These are phyloP conservation scores for Morelia viridis DNA, from an alignment of 2,797 vertebrate genomes.

Conservation along the genomic window DNA sequence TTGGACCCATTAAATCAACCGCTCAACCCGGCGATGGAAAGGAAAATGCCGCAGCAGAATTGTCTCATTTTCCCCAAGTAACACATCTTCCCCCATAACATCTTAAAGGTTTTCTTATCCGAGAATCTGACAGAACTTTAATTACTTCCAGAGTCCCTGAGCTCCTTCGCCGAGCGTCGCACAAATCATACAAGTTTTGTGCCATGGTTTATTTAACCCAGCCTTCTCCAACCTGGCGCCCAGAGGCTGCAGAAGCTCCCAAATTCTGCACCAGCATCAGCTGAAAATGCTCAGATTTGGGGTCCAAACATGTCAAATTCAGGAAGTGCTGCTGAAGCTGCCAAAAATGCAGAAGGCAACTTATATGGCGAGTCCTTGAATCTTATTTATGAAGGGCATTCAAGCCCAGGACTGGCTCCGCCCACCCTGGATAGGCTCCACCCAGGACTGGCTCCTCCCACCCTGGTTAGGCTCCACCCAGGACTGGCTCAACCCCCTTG, in stretches of 20 bases:
- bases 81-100: background rate
- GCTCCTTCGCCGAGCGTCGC: background rate
- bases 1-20: constrained; percentile 1
- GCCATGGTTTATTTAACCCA: background rate
- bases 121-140: background rate
- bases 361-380: too few species aligned
- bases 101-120: constrained; percentile 12
- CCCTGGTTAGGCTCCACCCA: too few species aligned
- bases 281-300: background rate
- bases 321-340: background rate
- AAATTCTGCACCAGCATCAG: background rate
- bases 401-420: background rate
- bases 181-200: background rate
- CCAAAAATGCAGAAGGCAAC: background rate
- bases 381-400: background rate
- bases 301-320: background rate
- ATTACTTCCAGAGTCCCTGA: background rate
- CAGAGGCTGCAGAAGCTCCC: background rate
- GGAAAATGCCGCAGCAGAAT: background rate
- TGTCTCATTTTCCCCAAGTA: background rate
- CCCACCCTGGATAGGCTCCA: background rate
- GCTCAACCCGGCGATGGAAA: background rate
- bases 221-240: too few species aligned
- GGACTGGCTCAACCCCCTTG: too few species aligned
- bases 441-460: background rate